A percentile compares a stretch with the other conserved stretches of the same genome.
Evolutionary conservation across 2,797 vertebrate genomes (phyloP).

Genomic region (Acrossocheilus wenchowensis): DNA sequence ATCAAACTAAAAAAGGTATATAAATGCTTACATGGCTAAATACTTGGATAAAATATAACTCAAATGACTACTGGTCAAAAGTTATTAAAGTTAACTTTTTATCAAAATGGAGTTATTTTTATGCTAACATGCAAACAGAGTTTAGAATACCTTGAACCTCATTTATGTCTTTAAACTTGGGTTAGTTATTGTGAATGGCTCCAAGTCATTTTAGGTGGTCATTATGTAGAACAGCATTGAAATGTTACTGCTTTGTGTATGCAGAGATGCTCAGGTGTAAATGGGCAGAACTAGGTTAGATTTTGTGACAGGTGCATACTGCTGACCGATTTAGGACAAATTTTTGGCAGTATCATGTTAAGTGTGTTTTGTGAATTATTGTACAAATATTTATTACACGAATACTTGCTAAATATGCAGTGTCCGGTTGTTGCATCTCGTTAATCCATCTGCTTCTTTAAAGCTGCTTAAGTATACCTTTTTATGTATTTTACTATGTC

Average conservation of each 20-base stretch:
- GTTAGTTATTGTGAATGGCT: slow-evolving; percentile 22
- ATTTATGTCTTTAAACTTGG: background rate
- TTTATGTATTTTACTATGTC: slow-evolving; percentile 39
- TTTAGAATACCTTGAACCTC: background rate
- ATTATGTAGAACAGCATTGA: slow-evolving; percentile 6
- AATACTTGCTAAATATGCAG: slow-evolving; percentile 45
- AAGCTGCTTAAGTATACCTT: slow-evolving; percentile 43
- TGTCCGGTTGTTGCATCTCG: slow-evolving; percentile 27
- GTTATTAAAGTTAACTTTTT: background rate
- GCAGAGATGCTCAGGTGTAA: slow-evolving; percentile 41
- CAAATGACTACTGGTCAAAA: slow-evolving; percentile 33
- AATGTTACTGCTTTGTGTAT: slow-evolving; percentile 31
- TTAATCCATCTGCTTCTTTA: slow-evolving; percentile 45
- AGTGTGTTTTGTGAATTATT: slow-evolving; percentile 59
- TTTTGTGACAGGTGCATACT: slow-evolving; percentile 22
- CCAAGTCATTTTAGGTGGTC: background rate
- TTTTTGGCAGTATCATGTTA: slow-evolving; percentile 46
- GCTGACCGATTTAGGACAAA: slow-evolving; percentile 28
- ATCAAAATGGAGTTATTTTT: background rate
- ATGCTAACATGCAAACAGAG: slow-evolving; percentile 10
- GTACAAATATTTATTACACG: slow-evolving; percentile 64
- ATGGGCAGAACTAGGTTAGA: slow-evolving; percentile 27
- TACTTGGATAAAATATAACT: slow-evolving; percentile 20
- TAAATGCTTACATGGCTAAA: background rate
- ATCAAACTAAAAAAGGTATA: background rate